Conservation (phyloP, 2,113 vertebrate species). For the Phoxinus phoxinus region DNA sequence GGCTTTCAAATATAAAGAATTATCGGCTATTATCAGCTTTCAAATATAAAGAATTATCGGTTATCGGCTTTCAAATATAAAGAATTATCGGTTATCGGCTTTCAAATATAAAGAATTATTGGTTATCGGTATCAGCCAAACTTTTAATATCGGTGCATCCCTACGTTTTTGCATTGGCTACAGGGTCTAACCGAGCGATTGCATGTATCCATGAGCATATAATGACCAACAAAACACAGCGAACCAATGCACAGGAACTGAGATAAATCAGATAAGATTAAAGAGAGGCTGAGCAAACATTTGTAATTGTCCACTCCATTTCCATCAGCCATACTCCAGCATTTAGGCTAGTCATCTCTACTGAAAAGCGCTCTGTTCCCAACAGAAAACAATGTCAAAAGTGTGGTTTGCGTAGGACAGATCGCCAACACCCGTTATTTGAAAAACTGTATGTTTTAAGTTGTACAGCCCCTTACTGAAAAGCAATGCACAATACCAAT, state of each 20-base stretch:
- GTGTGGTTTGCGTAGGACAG: background rate
- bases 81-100: too few species aligned
- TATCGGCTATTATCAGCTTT: too few species aligned
- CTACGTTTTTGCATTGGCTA: background rate
- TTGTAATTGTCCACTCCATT: background rate
- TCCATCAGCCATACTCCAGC: background rate
- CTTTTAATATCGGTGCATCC: too few species aligned
- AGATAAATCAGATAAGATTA: background rate
- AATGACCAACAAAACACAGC: background rate
- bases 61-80: too few species aligned
- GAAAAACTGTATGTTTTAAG: background rate
- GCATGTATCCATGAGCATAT: background rate
- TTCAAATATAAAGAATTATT: too few species aligned
- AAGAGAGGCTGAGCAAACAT: background rate
- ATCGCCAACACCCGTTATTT: background rate
- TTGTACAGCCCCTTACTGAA: background rate
- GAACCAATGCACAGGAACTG: background rate
- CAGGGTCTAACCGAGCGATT: background rate
- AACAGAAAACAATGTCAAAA: background rate
- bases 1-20: too few species aligned
- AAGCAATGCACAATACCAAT: background rate
- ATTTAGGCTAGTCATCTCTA: background rate
- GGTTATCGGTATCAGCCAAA: too few species aligned
- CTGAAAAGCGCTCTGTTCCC: background rate
- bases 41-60: too few species aligned